Evolutionary conservation across 2,888 invertebrate genomes (phyloP).

Genomic region (Phorcus lineatus): DNA sequence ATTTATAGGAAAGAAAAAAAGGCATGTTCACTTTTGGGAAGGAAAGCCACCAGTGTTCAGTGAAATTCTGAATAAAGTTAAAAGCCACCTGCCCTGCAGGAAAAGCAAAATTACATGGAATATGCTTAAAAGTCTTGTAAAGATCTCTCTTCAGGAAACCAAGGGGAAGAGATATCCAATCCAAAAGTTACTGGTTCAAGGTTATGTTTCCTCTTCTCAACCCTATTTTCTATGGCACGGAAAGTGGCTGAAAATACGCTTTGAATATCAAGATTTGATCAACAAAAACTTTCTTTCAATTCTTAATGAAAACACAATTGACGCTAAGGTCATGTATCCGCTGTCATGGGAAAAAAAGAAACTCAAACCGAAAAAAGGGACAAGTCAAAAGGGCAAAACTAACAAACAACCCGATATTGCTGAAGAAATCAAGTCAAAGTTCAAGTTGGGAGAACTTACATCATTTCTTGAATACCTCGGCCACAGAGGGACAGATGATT

Average conservation of each 20-base stretch:
- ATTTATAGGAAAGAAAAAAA: background rate
- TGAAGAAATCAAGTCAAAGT: too few relatives aligned
- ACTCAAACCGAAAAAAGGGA: too few relatives aligned
- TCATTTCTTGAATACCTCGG: too few relatives aligned
- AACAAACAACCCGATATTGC: too few relatives aligned
- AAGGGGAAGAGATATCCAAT: too few relatives aligned
- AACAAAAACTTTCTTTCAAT: background rate
- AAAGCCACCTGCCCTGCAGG: background rate
- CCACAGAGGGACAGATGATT: too few relatives aligned
- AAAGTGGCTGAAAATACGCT: background rate
- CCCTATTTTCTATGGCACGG: background rate
- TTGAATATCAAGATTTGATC: background rate
- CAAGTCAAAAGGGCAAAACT: too few relatives aligned
- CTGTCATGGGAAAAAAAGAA: background rate
- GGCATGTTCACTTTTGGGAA: background rate
- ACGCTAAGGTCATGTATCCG: background rate
- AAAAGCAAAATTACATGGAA: background rate
- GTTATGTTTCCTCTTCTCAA: too few relatives aligned
- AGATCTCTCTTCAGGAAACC: background rate
- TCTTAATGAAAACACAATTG: background rate
- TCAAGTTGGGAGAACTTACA: too few relatives aligned
- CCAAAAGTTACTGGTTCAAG: too few relatives aligned
- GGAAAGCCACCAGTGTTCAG: background rate
- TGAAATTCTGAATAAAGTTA: background rate
- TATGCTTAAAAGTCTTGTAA: background rate